A percentile compares a stretch with the other conserved stretches of the same genome.
phyloP scores from a whole-genome alignment of 1,140 invertebrate genomes.

The Zaprionus ghesquierei region DNA sequence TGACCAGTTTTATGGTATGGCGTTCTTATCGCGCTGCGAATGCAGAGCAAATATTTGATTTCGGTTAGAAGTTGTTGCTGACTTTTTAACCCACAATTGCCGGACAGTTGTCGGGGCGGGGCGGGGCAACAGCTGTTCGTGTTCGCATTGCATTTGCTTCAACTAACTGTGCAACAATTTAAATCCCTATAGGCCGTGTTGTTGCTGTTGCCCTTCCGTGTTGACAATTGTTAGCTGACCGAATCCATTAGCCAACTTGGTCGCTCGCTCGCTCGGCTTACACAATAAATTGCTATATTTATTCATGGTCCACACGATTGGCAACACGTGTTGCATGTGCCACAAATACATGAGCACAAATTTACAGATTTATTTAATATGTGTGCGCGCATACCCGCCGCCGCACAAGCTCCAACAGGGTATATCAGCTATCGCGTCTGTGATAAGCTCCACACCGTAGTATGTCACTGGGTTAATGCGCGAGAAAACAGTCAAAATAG shows the following conservation, averaged over 20 bases:
- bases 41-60: constrained; percentile 34
- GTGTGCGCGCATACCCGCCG: background rate
- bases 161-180: background rate
- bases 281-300: constrained; percentile 47
- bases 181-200: background rate
- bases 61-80: constrained; percentile 12
- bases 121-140: background rate
- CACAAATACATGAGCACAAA: constrained; percentile 31
- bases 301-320: constrained; percentile 21
- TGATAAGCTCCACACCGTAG: background rate
- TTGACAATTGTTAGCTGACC: constrained; percentile 28
- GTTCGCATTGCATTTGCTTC: constrained; percentile 11
- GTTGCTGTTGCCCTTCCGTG: background rate
- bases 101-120: constrained; percentile 5
- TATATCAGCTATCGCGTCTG: background rate
- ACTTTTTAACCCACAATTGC: constrained; percentile 29
- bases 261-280: constrained; percentile 10
- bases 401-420: background rate
- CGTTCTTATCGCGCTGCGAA: constrained; percentile 51
- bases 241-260: constrained; percentile 37
- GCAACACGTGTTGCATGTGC: constrained; percentile 50
- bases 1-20: constrained; percentile 42
- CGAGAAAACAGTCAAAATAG: background rate
- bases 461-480: constrained; percentile 21
- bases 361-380: constrained; percentile 26